A percentile compares a stretch with the other conserved stretches of the same genome.
Evolutionary conservation across 1,140 invertebrate species (phyloP).

Genomic region (Drosophila pruinosa): DNA sequence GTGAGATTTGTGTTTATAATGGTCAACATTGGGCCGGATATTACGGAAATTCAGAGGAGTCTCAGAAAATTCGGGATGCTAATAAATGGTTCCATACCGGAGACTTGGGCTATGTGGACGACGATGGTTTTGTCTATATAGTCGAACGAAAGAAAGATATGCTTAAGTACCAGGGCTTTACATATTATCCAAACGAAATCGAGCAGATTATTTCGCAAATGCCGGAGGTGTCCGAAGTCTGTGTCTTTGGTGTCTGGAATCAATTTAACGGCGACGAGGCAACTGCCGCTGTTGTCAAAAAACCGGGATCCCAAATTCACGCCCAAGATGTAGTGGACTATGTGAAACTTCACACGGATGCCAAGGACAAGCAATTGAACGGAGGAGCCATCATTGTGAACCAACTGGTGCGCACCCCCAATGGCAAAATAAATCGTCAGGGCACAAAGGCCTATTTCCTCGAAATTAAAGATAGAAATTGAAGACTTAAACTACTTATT

Average conservation of each 20-base stretch:
- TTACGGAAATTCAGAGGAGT: slow-evolving; percentile 54
- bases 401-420: slow-evolving; percentile 65
- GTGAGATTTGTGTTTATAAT: slow-evolving; percentile 54
- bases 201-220: slow-evolving; percentile 55
- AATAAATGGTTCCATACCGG: slow-evolving; percentile 87
- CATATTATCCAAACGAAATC: slow-evolving; percentile 72
- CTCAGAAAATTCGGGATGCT: slow-evolving; percentile 39
- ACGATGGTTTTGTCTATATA: slow-evolving; percentile 84
- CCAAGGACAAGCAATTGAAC: slow-evolving; percentile 71
- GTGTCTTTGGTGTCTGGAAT: slow-evolving; percentile 67
- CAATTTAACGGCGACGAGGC: slow-evolving; percentile 54
- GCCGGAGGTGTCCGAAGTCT: slow-evolving; percentile 60
- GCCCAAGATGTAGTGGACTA: slow-evolving; percentile 62
- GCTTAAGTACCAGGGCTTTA: slow-evolving; percentile 79
- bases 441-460: slow-evolving; percentile 55
- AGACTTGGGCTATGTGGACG: slow-evolving; percentile 86
- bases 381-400: slow-evolving; percentile 83
- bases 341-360: slow-evolving; percentile 28
- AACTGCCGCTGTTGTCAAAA: slow-evolving; percentile 60
- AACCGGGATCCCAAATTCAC: slow-evolving; percentile 18
- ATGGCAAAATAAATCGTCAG: too few species aligned
- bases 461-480: slow-evolving; percentile 29
- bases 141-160: slow-evolving; percentile 87
- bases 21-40: slow-evolving; percentile 62
- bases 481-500: too few species aligned